Evolutionary conservation across 2,888 invertebrate genomes (phyloP).

Genomic region (Tubulanus polymorphus): DNA sequence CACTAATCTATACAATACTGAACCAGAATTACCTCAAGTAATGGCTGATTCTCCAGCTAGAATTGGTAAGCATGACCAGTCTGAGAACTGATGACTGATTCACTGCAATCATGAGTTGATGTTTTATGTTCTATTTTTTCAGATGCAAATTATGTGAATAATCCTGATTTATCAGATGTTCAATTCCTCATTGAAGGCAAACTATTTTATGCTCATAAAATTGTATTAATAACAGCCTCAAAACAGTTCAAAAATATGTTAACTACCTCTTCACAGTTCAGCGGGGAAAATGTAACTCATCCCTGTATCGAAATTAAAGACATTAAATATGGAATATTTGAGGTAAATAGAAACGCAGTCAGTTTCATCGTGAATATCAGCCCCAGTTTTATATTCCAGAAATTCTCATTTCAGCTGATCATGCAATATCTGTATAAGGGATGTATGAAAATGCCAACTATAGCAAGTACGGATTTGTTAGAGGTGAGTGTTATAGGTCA

Average conservation of each 20-base stretch:
- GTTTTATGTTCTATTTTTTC: too few relatives aligned
- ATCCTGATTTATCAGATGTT: slow-evolving; percentile 86
- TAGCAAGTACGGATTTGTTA: slow-evolving; percentile 75
- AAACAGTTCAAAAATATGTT: slow-evolving; percentile 82
- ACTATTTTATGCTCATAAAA: slow-evolving; percentile 89
- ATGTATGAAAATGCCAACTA: slow-evolving; percentile 73
- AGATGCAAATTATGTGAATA: slow-evolving; percentile 90
- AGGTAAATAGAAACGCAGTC: slow-evolving; percentile 66
- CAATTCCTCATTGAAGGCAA: slow-evolving; percentile 87
- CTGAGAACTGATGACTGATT: too few relatives aligned
- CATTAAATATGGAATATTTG: slow-evolving; percentile 86
- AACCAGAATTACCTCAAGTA: too few relatives aligned
- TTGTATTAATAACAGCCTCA: slow-evolving; percentile 86
- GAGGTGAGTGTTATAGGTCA: too few relatives aligned
- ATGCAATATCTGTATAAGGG: slow-evolving; percentile 92
- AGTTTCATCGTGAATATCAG: too few relatives aligned
- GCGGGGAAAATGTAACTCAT: background rate
- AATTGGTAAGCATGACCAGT: too few relatives aligned
- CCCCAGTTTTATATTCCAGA: too few relatives aligned
- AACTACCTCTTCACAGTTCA: slow-evolving; percentile 58
- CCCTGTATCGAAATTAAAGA: slow-evolving; percentile 86
- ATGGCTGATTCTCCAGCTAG: too few relatives aligned
- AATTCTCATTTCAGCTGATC: slow-evolving; percentile 66
- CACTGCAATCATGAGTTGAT: too few relatives aligned
- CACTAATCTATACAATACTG: too few relatives aligned